Evolutionary conservation across 1,140 invertebrate genomes (phyloP), one percentile per base, ranked within the genome.

Genomic region (Drosophila ananassae): DNA sequence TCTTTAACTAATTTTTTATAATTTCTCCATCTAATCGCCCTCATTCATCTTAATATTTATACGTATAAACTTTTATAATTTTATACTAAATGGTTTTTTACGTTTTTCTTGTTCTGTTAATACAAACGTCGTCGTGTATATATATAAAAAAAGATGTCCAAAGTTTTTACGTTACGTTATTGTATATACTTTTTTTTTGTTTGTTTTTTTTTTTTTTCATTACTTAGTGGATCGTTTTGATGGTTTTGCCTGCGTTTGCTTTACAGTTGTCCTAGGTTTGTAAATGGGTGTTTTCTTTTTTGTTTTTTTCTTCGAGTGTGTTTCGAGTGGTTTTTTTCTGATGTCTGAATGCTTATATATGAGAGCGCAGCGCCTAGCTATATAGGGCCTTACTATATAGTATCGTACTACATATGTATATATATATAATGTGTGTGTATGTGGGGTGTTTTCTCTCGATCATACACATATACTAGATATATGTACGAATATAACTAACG

Each of bases 51-150:
- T 77, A 77, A 77, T 77, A 77, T 87, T 89, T 89, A 89, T 89
- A 89, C 64, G 83, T 89, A 89, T 89, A 89, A 89, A 89, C 83
- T 89, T 89, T 89, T 89, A 89, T 89, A 89, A 89, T 89, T 89
- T 89, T 89, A 89, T 89, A 89, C 83, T 89, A 89, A 89, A 89
- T 89, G 51, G 79, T 89, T 89, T 89, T 89, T 87, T 60, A 73
- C 47, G 51, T 62, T 51, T 76, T 63, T 71, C 34, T 75, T 83
- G 73, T 84, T 85, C 52, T 74, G 62, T 58, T 74, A 74, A 74
- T 74, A 74, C 72, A 74, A 74, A 73, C 68, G 58, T 76, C 73
- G 63, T 85, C 77, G 73, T 85, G 82, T 85, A 85, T 87, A 85
- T 79, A 89, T 89, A 89, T 87, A 87, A 89, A 89, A 89, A 89